Base-by-base conservation (phyloP, 2,113 vertebrate genomes). In the Aphyosemion australe region DNA sequence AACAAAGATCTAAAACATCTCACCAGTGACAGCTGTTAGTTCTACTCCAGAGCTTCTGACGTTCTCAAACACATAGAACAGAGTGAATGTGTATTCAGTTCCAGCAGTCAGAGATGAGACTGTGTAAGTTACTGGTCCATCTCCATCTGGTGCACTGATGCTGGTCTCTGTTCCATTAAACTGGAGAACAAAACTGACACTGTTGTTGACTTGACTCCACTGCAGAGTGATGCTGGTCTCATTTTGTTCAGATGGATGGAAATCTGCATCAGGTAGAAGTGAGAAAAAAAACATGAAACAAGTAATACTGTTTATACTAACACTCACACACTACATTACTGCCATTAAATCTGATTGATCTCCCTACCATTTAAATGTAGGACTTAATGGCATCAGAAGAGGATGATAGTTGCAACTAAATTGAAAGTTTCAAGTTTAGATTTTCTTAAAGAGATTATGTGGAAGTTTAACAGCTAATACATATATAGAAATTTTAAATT, bases 181-280 rank as follows among this genome's bases (percentile, higher is more conserved):
- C n/a, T 67, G 18, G 31, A 80, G n/a, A 46, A 51, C 1, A 10
- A 64, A 80, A 21, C 0, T 57, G 69, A n/a, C 4, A 2, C 4
- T 43, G 18, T 20, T 48, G 19, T 58, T 43, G 2, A 62, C n/a
- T 53, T 43, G 21, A 2, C 8, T 37, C 78, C 80, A 86, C 54
- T 78, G 63, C 57, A 83, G 71, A 69, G 69, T 75, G 39, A 85
- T 50, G 6, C 55, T 78, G 43, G 2, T 78, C 42, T 78, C 67
- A 45, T 31, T 11, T 16, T 59, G 41, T 15, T 6, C 9, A 8
- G 14, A 10, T 48, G 34, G 26, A 16, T 0, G 63, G 32, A 83
- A 68, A 2, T 1, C 0, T 4, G 21, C 16, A 43, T 60, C 60
- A 1, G 1, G 1, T 4, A 4, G 49, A 34, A 55, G 6, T 47